A percentile compares a stretch with the other conserved stretches of the same genome.
These are phyloP conservation scores for Netelia melanura DNA, from an alignment of 2,888 invertebrate genomes.

Conservation along the genomic window DNA sequence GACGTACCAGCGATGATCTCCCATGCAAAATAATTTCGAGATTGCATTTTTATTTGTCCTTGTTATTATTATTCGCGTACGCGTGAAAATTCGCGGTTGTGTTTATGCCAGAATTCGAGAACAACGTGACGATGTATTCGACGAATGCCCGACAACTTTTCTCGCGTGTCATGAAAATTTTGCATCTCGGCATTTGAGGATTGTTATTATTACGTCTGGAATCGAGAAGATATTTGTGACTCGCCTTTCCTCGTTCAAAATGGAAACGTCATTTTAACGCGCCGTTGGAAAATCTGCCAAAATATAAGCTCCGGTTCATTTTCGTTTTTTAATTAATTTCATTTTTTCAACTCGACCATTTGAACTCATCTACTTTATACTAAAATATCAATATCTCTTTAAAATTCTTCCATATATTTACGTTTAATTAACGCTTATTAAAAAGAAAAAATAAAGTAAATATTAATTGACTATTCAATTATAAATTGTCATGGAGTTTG, in stretches of 20 bases:
- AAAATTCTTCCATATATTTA: background rate
- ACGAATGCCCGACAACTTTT: conserved; percentile 24
- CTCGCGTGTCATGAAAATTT: background rate
- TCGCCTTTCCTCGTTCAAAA: background rate
- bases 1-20: conserved; percentile 53
- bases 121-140: conserved; percentile 42
- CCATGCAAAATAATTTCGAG: conserved; percentile 58
- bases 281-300: no score
- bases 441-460: background rate
- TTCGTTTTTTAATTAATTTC: background rate
- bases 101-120: background rate
- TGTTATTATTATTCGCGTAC: background rate
- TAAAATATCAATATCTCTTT: no score
- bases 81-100: conserved; percentile 19
- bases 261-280: background rate
- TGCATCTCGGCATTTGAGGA: background rate
- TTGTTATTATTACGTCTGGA: background rate
- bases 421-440: background rate
- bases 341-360: no score
- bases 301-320: background rate
- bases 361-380: no score
- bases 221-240: background rate
- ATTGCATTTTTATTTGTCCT: conserved; percentile 12
- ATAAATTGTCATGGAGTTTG: background rate
- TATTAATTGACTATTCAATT: background rate